Base-by-base conservation (phyloP, 2,888 invertebrate species). In the Limnephilus marmoratus region DNA sequence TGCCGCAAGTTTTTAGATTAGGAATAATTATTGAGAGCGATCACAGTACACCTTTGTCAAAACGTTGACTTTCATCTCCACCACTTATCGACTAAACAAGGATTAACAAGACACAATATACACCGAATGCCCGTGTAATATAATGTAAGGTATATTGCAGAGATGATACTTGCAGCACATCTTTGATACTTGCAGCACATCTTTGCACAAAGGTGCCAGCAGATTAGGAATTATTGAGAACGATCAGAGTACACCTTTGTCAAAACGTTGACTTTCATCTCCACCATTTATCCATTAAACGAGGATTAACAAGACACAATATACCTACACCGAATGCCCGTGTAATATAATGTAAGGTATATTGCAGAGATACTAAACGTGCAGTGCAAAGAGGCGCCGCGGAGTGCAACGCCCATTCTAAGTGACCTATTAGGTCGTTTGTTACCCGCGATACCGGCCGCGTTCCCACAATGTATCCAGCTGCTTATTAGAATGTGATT, bases 401-500 rank as follows among this genome's bases (percentile, higher is more conserved):
- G 53, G 80, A 89, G 37, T 82, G 92, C 91, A 87, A 90, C 93
- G 91, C 91, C 92, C 92, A 92, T 93, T 93, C 91, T 93, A 83
- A 93, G 90, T 93, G 93, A 93, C 91, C 91, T 91, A 90, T 93
- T 82, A 90, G 92, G 82, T 92, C 92, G 91, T 91, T 92, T 91
- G 91, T 92, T 92, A 91, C 88, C 90, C 81, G 81, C 81, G 41
- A 80, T 91, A 81, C 82, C 85, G 80, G 45, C 85, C 53, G 68
- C 90, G 91, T 93, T 93, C 93, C 93, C 93, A 93, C 93, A 93
- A 90, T 91, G 87, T 92, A 91, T 89, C 92, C 91, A 91, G 90
- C 90, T 92, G 89, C 92, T 91, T 91, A 92, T 93, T 92, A 93
- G 92, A 88, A 34, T 92, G 87, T 93, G 93, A 93, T 93, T 93